Evolutionary conservation across 1,140 invertebrate genomes (phyloP).

Genomic region (Teleopsis dalmanni): DNA sequence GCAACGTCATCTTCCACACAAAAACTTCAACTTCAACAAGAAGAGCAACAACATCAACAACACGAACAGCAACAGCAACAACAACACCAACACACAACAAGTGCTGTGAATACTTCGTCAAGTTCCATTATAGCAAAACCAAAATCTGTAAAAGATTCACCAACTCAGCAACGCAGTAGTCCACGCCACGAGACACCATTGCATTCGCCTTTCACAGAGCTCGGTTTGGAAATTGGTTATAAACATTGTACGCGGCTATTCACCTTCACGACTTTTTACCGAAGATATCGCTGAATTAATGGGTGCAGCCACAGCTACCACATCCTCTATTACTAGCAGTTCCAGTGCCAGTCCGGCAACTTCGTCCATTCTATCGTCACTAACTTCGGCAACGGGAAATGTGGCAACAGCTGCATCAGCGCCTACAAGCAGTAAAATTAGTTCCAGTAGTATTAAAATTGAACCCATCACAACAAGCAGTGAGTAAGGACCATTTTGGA

Average conservation of each 20-base stretch:
- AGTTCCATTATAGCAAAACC: background rate
- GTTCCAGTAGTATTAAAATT: slow-evolving; percentile 44
- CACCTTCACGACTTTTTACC: slow-evolving; percentile 56
- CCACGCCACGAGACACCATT: slow-evolving; percentile 49
- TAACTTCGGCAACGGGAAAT: background rate
- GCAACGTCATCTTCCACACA: slow-evolving; percentile 11
- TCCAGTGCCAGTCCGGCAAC: slow-evolving; percentile 6
- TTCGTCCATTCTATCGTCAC: no score
- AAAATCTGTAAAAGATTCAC: background rate
- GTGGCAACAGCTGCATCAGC: background rate
- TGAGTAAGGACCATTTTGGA: slow-evolving; percentile 23
- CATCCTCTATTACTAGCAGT: slow-evolving; percentile 5
- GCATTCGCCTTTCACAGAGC: slow-evolving; percentile 50
- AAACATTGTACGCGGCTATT: slow-evolving; percentile 54
- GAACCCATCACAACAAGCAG: slow-evolving; percentile 49
- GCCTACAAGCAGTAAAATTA: slow-evolving; percentile 13
- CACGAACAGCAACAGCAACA: no score
- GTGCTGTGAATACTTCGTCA: no score
- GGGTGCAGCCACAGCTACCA: slow-evolving; percentile 14
- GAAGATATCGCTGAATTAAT: slow-evolving; percentile 48
- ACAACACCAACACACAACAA: no score
- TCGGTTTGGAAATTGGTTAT: slow-evolving; percentile 60
- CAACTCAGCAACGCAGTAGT: slow-evolving; percentile 39
- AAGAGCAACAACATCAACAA: background rate
- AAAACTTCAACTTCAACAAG: background rate